Percentiles rank a stretch among this genome's conserved stretches.
phyloP scores from a whole-genome alignment of 1,140 invertebrate species.

The Cyphomyrmex costatus region DNA sequence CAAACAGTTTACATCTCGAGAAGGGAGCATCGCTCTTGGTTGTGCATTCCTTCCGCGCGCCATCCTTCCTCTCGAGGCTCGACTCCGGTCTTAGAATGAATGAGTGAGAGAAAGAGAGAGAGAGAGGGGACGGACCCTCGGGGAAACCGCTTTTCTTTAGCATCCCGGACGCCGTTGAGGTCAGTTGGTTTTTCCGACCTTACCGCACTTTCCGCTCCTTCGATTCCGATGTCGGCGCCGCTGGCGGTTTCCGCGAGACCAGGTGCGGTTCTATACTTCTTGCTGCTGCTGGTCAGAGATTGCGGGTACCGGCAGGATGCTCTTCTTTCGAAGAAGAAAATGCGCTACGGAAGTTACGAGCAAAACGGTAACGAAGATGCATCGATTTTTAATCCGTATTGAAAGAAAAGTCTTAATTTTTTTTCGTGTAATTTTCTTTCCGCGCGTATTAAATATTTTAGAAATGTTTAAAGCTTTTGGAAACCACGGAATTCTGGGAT shows the following conservation, averaged over 20 bases:
- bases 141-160: constrained; percentile 56
- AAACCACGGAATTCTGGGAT: too few relatives aligned
- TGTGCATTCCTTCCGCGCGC: constrained; percentile 39
- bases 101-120: background rate
- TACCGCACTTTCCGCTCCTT: constrained; percentile 49
- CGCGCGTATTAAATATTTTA: background rate
- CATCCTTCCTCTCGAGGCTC: constrained; percentile 27
- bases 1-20: constrained; percentile 79
- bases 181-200: constrained; percentile 45
- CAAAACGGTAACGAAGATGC: constrained; percentile 5
- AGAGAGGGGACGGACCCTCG: constrained; percentile 14
- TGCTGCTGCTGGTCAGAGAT: constrained; percentile 35
- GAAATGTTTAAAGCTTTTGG: background rate
- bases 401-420: background rate
- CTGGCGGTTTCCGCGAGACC: constrained; percentile 42
- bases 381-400: constrained; percentile 36
- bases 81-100: background rate
- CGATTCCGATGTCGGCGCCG: constrained; percentile 29
- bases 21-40: constrained; percentile 28
- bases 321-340: constrained; percentile 5
- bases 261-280: constrained; percentile 53
- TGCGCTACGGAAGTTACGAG: background rate
- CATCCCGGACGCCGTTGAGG: constrained; percentile 27
- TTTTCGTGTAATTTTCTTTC: background rate
- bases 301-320: constrained; percentile 24